phyloP scores from a whole-genome alignment of 1,140 invertebrate species.

The Pogonus chalceus region DNA sequence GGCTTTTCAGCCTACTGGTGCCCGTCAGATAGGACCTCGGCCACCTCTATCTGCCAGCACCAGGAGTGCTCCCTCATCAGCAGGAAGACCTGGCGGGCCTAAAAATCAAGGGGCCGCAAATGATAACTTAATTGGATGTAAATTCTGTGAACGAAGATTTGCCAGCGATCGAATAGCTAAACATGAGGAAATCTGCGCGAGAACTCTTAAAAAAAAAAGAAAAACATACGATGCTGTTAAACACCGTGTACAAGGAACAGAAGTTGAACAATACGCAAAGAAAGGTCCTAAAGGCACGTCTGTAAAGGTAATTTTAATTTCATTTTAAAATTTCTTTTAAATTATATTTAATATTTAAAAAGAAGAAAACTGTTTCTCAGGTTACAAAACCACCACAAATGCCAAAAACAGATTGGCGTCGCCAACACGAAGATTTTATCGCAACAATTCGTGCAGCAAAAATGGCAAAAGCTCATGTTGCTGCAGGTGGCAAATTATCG shows the following conservation, averaged over 20 bases:
- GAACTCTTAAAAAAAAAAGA: slow-evolving; percentile 63
- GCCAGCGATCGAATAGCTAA: slow-evolving; percentile 64
- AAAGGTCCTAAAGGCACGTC: slow-evolving; percentile 12
- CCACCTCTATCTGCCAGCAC: slow-evolving; percentile 19
- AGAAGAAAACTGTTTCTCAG: too few species aligned
- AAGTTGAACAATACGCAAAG: slow-evolving; percentile 61
- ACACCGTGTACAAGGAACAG: slow-evolving; percentile 76
- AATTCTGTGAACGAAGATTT: slow-evolving; percentile 62
- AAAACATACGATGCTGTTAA: slow-evolving; percentile 81
- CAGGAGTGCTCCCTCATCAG: slow-evolving; percentile 24
- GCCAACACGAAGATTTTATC: slow-evolving; percentile 90
- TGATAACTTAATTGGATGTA: slow-evolving; percentile 44
- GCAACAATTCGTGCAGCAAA: slow-evolving; percentile 81
- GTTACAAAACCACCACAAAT: slow-evolving; percentile 22
- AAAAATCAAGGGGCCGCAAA: slow-evolving; percentile 20
- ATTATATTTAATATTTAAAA: background rate
- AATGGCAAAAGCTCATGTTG: slow-evolving; percentile 71
- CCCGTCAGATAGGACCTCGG: background rate
- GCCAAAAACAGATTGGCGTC: slow-evolving; percentile 74
- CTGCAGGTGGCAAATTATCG: slow-evolving; percentile 72
- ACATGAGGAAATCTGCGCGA: slow-evolving; percentile 74
- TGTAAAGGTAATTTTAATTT: slow-evolving; percentile 8
- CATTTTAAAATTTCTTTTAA: background rate
- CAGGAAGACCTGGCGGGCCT: too few species aligned
- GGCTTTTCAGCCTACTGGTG: background rate